Evolutionary conservation across 2,113 vertebrate species (phyloP), one percentile per base, ranked within the genome.

Genomic region (Scomber scombrus): DNA sequence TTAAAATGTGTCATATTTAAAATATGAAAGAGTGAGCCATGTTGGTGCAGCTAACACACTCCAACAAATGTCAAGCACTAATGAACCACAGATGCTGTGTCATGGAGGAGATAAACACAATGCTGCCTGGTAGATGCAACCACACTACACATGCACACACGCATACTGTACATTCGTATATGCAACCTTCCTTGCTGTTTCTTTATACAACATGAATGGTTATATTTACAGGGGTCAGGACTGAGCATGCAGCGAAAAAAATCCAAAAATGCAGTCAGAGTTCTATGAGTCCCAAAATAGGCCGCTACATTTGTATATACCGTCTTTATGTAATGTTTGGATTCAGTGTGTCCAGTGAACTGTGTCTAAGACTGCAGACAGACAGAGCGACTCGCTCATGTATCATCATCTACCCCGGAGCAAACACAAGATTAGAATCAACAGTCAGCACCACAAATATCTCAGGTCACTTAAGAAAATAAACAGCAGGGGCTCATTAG

Each of bases 341-440:
- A 69, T 70, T 58, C 55, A 51, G 62, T 18, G 26, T 11, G 57
- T 54, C 51, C 60, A 71, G 72, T 56, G 60, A 66, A 63, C 45
- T 79, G 67, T 68, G 82, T 26, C 49, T 26, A 52, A 63, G 74
- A 29, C 31, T 4, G 64, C 34, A 71, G 26, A 67, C 55, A 51
- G 23, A 74, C 31, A 46, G 57, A 67, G 19, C 21, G 3, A 21
- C 70, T 72, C 14, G 7, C 47, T 68, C 19, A 26, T 55, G 66
- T 71, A 71, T 49, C 51, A 50, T 67, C 73, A 56, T 65, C 52
- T 82, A 65, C 58, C 75, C 71, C 16, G 11, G 29, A 84, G 72
- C 63, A 77, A 83, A 80, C 57, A 69, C 71, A 63, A 68, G 62
- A 80, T 83, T 75, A 71, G 71, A 64, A 61, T 78, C 66, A 45